Evolutionary conservation across 2,113 vertebrate genomes (phyloP), one percentile per base, ranked within the genome.

Genomic region (Nasalis larvatus): DNA sequence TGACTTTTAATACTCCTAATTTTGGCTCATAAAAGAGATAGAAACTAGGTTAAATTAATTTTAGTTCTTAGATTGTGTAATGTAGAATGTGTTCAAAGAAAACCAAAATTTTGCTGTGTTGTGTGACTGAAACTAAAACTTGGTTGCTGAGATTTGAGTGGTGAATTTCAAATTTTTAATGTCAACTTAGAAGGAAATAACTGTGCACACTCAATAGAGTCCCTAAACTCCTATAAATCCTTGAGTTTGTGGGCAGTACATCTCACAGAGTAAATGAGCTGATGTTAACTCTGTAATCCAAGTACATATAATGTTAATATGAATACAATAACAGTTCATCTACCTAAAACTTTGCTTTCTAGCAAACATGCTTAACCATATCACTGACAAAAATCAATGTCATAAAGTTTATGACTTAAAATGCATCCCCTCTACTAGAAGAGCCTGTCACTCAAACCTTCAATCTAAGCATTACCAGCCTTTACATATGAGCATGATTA

Each of bases 61-160:
- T 91, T 77, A 88, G 37, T 73, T 52, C 63, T 93, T 45, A 40
- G 37, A 52, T 63, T 71, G 25, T 81, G 2, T 35, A 63, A 95
- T 23, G 8, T 66, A 77, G 45, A 40, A 88, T 73, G 30, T 60
- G 27, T 87, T 91, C 60, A 63, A 93, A 80, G 54, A 84, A 86
- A 95, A 73, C 11, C 37, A 78, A 25, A 42, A 47, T 58, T 94
- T 87, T 91, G 35, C 84, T 71, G 52, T 91, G 1, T 40, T 91
- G 21, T 85, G 11, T n/a, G 30, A 12, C 47, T 80, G 40, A 93
- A 89, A 95, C 96, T 91, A 85, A 93, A 97, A 82, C 14, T 54
- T 91, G 45, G 49, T n/a, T 71, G 30, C n/a, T 96, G 8, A 91
- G 6, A n/a, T 60, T 3, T 81, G 30, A 88, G 37, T 35, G 45